A percentile compares a stretch with the other conserved stretches of the same genome.
Evolutionary conservation across 2,113 vertebrate species (phyloP).

Genomic region (Sturnus vulgaris): DNA sequence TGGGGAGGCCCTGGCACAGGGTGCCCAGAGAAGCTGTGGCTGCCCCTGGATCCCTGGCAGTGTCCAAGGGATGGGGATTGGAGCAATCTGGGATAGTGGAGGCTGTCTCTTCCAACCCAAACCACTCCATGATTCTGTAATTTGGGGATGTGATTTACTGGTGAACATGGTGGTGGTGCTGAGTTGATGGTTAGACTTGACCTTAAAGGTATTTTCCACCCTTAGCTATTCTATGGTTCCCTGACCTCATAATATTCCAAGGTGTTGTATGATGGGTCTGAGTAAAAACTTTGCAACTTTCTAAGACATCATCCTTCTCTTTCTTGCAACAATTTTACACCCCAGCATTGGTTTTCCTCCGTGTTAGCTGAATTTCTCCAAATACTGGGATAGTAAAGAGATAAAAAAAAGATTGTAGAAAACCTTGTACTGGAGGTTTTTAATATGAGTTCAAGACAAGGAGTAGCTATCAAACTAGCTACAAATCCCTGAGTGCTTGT

Average conservation of each 20-base stretch:
- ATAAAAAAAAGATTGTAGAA: background rate
- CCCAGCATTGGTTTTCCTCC: background rate
- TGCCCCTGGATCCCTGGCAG: background rate
- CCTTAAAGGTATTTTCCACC: background rate
- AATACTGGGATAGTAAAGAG: background rate
- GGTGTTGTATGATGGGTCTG: no score
- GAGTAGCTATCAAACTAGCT: background rate
- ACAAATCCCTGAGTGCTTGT: background rate
- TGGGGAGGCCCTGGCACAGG: background rate
- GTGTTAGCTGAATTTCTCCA: background rate
- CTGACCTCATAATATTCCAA: background rate
- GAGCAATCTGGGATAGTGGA: accelerated
- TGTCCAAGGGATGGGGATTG: accelerated
- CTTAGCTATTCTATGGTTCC: background rate
- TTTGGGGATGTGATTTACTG: background rate
- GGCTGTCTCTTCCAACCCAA: background rate
- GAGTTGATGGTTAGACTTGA: background rate
- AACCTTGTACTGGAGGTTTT: background rate
- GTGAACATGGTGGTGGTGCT: no score
- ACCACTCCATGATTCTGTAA: background rate
- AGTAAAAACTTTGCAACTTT: background rate
- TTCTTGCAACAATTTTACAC: background rate
- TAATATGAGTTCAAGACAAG: background rate
- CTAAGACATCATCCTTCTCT: background rate
- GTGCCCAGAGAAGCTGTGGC: background rate